Evolutionary conservation across 2,113 vertebrate genomes (phyloP).

Genomic region (Xenotilapia longispinis): DNA sequence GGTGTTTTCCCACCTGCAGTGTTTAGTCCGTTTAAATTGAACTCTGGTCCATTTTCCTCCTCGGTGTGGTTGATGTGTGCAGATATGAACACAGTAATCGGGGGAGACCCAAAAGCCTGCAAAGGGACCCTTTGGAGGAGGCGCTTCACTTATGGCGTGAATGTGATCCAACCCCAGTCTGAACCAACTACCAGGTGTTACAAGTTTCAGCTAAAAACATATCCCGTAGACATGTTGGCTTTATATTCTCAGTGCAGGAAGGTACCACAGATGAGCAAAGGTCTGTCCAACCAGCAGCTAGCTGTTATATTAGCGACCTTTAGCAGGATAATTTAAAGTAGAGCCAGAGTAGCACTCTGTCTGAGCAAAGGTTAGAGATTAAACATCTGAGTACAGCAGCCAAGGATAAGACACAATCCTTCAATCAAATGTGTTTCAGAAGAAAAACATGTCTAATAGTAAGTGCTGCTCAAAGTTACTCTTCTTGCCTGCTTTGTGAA

Average conservation of each 20-base stretch:
- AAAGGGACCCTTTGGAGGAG: accelerated
- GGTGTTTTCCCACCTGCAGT: background rate
- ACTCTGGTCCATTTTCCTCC: background rate
- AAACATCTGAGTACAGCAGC: background rate
- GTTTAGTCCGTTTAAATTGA: background rate
- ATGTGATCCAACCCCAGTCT: background rate
- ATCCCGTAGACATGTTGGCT: background rate
- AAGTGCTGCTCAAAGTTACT: background rate
- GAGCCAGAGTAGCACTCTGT: background rate
- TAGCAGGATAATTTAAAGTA: background rate
- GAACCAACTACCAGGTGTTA: background rate
- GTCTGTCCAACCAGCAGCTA: background rate
- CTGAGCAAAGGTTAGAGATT: background rate
- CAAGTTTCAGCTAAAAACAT: background rate
- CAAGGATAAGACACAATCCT: accelerated
- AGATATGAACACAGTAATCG: background rate
- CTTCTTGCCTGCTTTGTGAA: background rate
- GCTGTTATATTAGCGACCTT: background rate
- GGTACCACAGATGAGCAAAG: background rate
- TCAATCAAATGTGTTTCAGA: background rate
- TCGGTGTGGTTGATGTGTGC: background rate
- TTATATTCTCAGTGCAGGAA: background rate
- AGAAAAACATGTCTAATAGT: background rate
- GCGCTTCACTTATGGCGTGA: background rate
- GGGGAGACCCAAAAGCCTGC: accelerated